Base-by-base conservation (phyloP, 1,140 invertebrate genomes). In the Caenorhabditis briggsae region DNA sequence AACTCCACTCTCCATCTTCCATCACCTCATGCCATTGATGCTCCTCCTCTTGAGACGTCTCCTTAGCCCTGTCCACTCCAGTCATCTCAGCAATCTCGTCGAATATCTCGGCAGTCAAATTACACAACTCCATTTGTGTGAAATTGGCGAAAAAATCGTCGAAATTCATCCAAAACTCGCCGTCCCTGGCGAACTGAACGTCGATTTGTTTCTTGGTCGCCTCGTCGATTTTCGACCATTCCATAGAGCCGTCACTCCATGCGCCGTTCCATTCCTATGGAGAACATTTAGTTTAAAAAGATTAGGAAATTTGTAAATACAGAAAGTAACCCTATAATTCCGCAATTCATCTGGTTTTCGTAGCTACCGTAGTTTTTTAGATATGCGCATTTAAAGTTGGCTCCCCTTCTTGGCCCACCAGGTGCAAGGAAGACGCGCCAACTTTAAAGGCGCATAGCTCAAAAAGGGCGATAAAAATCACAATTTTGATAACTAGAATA, bases 221-320 rank as follows among this genome's bases (percentile, higher is more conserved):
- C n/a, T 96, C 95, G 0, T 96, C 95, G 87, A 99, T 97, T 88
- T 95, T 96, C 58, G 95, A 94, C 98, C 98, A 99, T 93, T 99
- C 97, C 0, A 95, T 86, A 53, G 94, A 94, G 95, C 95, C 95
- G 92, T 98, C 97, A 92, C 96, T 96, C 96, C 97, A 99, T 0
- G 97, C 94, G 33, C 97, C 97, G 91, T 97, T 98, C 97, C 97
- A 99, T 93, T 99, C 97, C 3, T 95, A 95, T 33, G 33, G 33
- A 3, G 33, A 33, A 33, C 3, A 33, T 33, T 33, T 33, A 33
- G 33, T 33, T 33, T 33, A 33, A 33, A 33, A 33, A 33, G 33
- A 1, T 2, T 3, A 2, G 33, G 33, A 33, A 33, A 3, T 33
- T 33, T 33, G 33, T 2, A n/a, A n/a, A n/a, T n/a, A n/a, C n/a